Base-by-base conservation (phyloP, 2,797 vertebrate species). In the Acipenser ruthenus region DNA sequence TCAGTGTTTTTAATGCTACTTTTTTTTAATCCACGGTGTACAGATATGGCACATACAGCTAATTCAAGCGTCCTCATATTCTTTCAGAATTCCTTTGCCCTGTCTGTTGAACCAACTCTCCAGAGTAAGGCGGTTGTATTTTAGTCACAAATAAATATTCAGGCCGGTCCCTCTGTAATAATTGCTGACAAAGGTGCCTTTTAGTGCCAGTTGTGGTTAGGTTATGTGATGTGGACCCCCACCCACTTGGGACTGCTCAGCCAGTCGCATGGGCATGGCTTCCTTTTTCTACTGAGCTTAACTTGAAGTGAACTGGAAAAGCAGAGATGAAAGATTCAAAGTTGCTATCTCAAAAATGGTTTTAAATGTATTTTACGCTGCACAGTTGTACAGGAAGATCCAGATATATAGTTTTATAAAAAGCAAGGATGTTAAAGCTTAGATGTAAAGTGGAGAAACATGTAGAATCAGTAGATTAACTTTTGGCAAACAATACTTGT, bases 171-270 rank as follows among this genome's bases (percentile, higher is more conserved):
- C 37, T 18, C 10, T 10, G 2, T 8, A 6, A 18, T 18, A 12
- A 62, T 18, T 23, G 60, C 60, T 64, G 63, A 52, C 63, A 55
- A 68, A 62, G 50, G 60, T 68, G 60, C 37, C 66, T 62, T 68
- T 52, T 63, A 8, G 15, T 63, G 60, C 62, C 64, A 65, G 13
- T 47, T 50, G 53, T 48, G 56, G 60, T 55, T 63, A 37, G 60
- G 50, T 52, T 62, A 50, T 63, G n/a, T 68, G 66, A 10, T 62
- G 18, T 23, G 18, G 6, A 48, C 10, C 60, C 7, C 9, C 7
- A 55, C n/a, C n/a, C 53, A 55, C 9, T 55, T 55, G 53, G 53
- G 53, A 55, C 9, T 55, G 6, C 10, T 10, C 53, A 55, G 9
- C 53, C n/a, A 55, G 37, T 55, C n/a, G 7, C 9, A 55, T 55